Evolutionary conservation across 2,113 vertebrate species (phyloP).

Genomic region (Pyrgilauda ruficollis): DNA sequence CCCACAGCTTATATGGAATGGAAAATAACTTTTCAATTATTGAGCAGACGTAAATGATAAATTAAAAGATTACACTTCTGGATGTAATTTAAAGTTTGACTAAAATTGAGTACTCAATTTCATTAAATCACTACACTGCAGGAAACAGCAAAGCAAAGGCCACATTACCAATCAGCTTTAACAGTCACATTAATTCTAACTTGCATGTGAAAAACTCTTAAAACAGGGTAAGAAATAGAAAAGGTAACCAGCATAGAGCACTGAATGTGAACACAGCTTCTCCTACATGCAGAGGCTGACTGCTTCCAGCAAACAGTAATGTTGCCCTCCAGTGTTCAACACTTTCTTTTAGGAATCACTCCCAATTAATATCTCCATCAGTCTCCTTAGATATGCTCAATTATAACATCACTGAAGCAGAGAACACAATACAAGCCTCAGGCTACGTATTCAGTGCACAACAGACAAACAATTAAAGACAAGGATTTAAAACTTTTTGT

Average conservation of each 20-base stretch:
- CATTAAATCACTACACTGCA: not conserved
- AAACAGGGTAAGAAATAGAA: not conserved
- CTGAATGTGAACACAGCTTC: not conserved
- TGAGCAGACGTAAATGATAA: not conserved
- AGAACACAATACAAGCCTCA: not conserved
- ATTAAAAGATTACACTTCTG: not conserved
- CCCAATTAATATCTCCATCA: slow-evolving; percentile 30
- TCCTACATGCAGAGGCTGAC: not conserved
- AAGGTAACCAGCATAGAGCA: not conserved
- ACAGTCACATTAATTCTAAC: not conserved
- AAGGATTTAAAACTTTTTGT: not conserved
- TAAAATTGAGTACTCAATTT: not conserved
- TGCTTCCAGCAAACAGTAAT: not conserved
- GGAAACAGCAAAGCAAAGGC: not conserved
- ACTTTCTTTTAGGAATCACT: slow-evolving; percentile 8
- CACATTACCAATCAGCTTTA: not conserved
- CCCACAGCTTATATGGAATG: not conserved
- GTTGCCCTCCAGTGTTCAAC: slow-evolving; percentile 48
- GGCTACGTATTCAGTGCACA: not conserved
- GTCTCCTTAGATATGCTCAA: slow-evolving; percentile 1
- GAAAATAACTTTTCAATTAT: not conserved
- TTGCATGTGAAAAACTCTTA: not conserved
- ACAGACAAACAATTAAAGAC: not conserved
- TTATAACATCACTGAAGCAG: slow-evolving; percentile 23
- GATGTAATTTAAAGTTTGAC: not conserved